Evolutionary conservation across 2,113 vertebrate species (phyloP).

Genomic region (Glaucidium brasilianum): DNA sequence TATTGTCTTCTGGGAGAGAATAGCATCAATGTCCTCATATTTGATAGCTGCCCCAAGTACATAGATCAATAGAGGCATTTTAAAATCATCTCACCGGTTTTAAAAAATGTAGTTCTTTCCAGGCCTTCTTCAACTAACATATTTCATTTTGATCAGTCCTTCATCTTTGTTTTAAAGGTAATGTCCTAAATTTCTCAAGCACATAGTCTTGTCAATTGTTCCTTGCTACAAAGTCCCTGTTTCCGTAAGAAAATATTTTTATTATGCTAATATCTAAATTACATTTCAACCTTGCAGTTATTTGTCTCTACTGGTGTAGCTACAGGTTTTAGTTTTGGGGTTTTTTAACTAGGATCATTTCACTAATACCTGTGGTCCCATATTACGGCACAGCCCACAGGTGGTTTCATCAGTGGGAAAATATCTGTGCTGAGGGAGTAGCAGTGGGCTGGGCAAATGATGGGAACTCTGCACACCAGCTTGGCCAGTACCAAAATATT

Average conservation of each 20-base stretch:
- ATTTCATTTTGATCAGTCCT: not conserved
- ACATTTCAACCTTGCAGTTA: not conserved
- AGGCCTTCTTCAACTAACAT: not conserved
- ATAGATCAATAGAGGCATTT: not conserved
- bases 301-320: not conserved
- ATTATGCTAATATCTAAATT: not conserved
- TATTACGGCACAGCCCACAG: not conserved
- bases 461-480: not conserved
- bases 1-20: not conserved
- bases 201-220: not conserved
- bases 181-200: not conserved
- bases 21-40: not conserved
- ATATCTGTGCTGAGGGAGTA: not conserved
- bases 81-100: not conserved
- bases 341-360: not conserved
- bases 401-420: not conserved
- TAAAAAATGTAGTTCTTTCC: not conserved
- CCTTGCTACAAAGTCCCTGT: not conserved
- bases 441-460: accelerated
- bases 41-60: not conserved
- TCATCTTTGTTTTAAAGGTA: not conserved
- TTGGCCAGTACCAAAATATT: not conserved
- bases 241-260: not conserved
- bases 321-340: not conserved
- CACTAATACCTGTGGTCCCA: not conserved